Conservation (phyloP, 2,113 vertebrate genomes). For the Tricholaema leucomelas region DNA sequence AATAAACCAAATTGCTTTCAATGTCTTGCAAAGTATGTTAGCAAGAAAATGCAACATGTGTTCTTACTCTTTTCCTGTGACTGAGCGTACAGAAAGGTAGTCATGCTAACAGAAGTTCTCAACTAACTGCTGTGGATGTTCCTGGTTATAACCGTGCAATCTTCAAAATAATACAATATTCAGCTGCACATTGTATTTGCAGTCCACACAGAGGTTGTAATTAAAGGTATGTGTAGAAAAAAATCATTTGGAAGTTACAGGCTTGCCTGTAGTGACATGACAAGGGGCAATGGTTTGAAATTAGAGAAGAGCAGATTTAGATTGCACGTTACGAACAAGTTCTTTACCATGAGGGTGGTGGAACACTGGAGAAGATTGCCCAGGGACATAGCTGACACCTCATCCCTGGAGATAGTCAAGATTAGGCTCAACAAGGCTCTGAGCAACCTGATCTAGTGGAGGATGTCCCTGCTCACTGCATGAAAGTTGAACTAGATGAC, state of each 20-base stretch:
- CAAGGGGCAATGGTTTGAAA: no score
- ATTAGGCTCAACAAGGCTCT: no score
- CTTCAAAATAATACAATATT: not conserved
- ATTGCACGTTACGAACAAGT: no score
- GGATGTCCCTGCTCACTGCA: no score
- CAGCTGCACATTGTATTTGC: not conserved
- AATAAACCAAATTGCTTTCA: not conserved
- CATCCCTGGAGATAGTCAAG: no score
- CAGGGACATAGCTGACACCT: no score
- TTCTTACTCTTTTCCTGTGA: not conserved
- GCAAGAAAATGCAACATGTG: accelerated
- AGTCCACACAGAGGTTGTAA: not conserved
- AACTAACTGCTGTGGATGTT: accelerated
- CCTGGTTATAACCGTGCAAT: accelerated
- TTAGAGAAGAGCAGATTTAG: no score
- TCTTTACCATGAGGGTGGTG: no score
- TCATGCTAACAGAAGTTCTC: not conserved
- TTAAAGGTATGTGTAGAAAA: not conserved
- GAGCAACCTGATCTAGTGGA: no score
- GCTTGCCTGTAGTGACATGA: not conserved
- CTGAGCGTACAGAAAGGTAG: not conserved
- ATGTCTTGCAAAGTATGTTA: not conserved
- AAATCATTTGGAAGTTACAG: not conserved
- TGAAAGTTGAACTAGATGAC: no score
- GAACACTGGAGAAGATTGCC: no score